Percentiles rank a stretch among this genome's conserved stretches.
Conservation (phyloP, 2,797 vertebrate species). For the Pampus argenteus region DNA sequence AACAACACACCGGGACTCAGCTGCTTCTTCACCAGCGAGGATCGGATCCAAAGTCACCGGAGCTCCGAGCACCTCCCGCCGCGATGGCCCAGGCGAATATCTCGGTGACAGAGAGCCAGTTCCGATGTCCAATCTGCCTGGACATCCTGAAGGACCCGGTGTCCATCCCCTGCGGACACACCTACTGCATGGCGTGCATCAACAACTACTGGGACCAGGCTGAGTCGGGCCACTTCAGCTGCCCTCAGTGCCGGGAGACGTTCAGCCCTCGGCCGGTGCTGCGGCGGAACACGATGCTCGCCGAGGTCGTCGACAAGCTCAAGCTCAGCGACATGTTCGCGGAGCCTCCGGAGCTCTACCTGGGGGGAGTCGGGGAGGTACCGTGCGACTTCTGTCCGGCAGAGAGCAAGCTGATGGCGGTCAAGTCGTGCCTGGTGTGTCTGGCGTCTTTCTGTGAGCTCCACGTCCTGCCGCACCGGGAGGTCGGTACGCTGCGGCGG, state of each 20-base stretch:
- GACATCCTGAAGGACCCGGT: conserved; percentile 82
- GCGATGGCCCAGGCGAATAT: conserved; percentile 79
- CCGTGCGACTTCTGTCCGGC: conserved; percentile 91
- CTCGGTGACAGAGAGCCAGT: conserved; percentile 82
- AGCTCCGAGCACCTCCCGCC: neutral
- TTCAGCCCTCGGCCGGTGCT: conserved; percentile 83
- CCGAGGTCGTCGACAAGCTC: conserved; percentile 80
- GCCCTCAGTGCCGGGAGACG: conserved; percentile 84
- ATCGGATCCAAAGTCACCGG: neutral
- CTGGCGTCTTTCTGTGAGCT: conserved; percentile 92
- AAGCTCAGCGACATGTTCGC: conserved; percentile 54
- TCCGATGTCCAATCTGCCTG: conserved; percentile 86
- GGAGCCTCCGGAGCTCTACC: conserved; percentile 48
- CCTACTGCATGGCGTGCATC: conserved; percentile 87
- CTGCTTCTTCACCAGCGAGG: neutral
- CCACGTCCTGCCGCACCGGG: conserved; percentile 91
- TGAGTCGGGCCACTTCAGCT: conserved; percentile 63
- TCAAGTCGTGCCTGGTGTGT: conserved; percentile 92
- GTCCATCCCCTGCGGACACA: conserved; percentile 87
- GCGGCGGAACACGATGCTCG: conserved; percentile 82
- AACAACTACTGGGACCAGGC: conserved; percentile 83
- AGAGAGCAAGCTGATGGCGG: conserved; percentile 88
- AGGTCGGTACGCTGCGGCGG: conserved; percentile 90
- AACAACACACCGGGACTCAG: conserved; percentile 21
- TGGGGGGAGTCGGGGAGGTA: conserved; percentile 84